A percentile compares a stretch with the other conserved stretches of the same genome.
phyloP scores from a whole-genome alignment of 1,140 invertebrate genomes.

The Panagrolaimus sp. region DNA sequence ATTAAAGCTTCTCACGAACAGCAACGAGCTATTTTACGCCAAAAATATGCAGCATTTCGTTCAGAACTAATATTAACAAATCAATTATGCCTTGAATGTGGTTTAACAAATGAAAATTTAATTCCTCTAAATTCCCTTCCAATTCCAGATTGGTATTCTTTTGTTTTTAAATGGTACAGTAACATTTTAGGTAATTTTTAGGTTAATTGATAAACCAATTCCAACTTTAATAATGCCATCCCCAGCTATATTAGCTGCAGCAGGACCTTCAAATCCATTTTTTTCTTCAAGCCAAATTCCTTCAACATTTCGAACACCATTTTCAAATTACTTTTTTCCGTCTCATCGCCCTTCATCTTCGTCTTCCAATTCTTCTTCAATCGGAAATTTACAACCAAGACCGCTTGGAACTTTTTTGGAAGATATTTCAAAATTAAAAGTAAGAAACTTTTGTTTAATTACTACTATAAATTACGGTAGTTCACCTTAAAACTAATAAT shows the following conservation, averaged over 20 bases:
- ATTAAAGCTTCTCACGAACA: slow-evolving; percentile 5
- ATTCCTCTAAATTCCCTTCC: neutral
- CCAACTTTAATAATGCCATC: neutral
- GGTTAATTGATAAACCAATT: neutral
- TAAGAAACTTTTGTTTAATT: neutral
- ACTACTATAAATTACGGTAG: too few relatives aligned
- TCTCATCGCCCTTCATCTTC: neutral
- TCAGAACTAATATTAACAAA: neutral
- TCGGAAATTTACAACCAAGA: neutral
- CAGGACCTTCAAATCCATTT: too few relatives aligned
- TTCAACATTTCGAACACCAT: neutral
- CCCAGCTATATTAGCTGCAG: too few relatives aligned
- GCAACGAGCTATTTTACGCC: slow-evolving; percentile 4
- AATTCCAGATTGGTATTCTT: slow-evolving; percentile 9
- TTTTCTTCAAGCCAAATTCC: neutral
- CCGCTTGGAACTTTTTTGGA: slow-evolving; percentile 4
- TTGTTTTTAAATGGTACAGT: neutral
- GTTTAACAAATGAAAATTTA: slow-evolving; percentile 1
- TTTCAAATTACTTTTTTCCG: neutral
- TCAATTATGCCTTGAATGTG: neutral
- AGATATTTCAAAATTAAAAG: slow-evolving; percentile 13
- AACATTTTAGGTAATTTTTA: neutral
- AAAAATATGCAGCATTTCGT: slow-evolving; percentile 9
- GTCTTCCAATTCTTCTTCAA: neutral
- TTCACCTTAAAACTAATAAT: too few relatives aligned